These are phyloP conservation scores for Lucinisca nassula DNA, from an alignment of 2,888 invertebrate species.

Conservation along the genomic window DNA sequence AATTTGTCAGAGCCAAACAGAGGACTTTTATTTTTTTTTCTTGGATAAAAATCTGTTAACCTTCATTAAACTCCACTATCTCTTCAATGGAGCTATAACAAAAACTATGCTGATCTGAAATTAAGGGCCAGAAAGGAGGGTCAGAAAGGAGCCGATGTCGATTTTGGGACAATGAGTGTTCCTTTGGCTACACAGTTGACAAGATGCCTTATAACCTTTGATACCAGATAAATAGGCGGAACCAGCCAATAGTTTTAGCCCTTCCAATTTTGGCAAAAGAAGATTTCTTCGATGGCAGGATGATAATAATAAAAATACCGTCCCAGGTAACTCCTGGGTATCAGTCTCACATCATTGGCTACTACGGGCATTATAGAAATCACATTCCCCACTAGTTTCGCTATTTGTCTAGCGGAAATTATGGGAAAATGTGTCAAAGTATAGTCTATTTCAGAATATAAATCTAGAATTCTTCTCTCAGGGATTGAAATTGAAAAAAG, in stretches of 20 bases:
- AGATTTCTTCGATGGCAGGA: neutral
- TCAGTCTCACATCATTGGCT: neutral
- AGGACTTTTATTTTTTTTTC: neutral
- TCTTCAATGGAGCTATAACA: neutral
- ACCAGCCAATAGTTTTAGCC: neutral
- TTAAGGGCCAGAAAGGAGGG: neutral
- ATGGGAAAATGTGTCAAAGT: neutral
- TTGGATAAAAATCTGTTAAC: neutral
- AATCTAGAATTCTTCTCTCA: slow-evolving; percentile 12
- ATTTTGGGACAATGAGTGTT: neutral
- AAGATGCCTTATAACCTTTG: neutral
- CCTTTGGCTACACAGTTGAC: neutral
- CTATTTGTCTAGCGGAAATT: neutral
- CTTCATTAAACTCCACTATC: neutral
- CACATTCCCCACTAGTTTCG: neutral
- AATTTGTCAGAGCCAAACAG: neutral
- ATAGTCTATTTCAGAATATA: neutral
- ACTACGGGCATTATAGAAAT: neutral
- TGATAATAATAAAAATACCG: neutral
- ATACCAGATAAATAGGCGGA: neutral
- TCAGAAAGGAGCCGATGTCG: neutral
- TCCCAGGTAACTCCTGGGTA: neutral
- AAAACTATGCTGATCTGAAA: neutral
- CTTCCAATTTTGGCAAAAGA: neutral
- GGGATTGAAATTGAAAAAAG: slow-evolving; percentile 14